Conservation (phyloP, 2,797 vertebrate species). For the Taeniopygia guttata region DNA sequence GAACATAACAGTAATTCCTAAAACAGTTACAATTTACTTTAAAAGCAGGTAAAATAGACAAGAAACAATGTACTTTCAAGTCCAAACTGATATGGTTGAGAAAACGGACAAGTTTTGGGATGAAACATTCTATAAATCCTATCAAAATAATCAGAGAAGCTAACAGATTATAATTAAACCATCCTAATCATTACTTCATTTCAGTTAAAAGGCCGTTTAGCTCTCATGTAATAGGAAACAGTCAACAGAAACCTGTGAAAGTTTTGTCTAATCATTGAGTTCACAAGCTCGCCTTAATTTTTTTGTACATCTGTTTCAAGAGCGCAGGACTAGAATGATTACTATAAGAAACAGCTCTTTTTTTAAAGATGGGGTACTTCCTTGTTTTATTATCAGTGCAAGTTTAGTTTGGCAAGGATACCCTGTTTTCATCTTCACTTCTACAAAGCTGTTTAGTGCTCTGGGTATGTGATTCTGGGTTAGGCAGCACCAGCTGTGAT, state of each 20-base stretch:
- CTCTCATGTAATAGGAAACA: background rate
- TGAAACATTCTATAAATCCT: background rate
- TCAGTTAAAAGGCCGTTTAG: background rate
- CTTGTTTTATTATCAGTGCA: background rate
- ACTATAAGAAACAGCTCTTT: background rate
- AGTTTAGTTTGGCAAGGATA: background rate
- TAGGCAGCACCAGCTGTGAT: rapidly evolving
- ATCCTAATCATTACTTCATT: background rate
- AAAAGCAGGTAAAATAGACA: background rate
- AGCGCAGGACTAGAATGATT: background rate
- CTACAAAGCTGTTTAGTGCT: background rate
- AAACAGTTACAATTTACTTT: background rate
- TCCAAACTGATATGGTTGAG: background rate
- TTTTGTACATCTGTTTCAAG: background rate
- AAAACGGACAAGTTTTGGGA: background rate
- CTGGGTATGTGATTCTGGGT: background rate
- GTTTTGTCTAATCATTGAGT: background rate
- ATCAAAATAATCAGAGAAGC: background rate
- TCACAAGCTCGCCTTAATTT: background rate
- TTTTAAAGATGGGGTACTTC: background rate
- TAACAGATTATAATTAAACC: background rate
- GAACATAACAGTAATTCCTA: background rate
- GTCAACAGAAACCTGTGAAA: background rate
- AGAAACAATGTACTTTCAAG: background rate
- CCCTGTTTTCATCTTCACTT: background rate